These are phyloP conservation scores for Apistogramma diplotaenia DNA, from an alignment of 2,113 vertebrate genomes.

Conservation along the genomic window DNA sequence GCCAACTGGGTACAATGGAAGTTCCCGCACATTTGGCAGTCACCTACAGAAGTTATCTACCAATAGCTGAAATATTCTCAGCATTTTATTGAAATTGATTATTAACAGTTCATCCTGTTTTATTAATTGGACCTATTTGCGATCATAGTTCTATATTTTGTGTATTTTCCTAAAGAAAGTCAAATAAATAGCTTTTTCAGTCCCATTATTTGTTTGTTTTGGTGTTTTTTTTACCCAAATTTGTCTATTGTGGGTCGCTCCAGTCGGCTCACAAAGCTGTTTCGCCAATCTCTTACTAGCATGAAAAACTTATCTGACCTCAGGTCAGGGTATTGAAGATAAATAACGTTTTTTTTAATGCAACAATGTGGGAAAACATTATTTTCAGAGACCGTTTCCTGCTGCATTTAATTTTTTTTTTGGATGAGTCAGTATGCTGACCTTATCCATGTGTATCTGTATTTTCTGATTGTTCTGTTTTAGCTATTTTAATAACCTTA, in stretches of 20 bases:
- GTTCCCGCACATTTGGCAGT: background rate
- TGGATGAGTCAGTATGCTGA: background rate
- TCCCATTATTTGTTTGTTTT: background rate
- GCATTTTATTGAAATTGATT: background rate
- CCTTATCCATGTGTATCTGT: background rate
- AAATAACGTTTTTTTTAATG: background rate
- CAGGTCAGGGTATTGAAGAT: background rate
- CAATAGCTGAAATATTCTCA: background rate
- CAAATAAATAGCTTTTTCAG: background rate
- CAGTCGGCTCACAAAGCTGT: background rate
- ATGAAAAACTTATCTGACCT: background rate
- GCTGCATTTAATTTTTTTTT: background rate
- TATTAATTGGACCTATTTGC: background rate
- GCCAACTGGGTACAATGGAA: background rate
- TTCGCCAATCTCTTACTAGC: background rate
- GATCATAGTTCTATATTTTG: background rate
- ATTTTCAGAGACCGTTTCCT: background rate
- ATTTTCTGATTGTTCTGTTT: background rate
- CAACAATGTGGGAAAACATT: background rate
- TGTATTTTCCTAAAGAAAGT: background rate
- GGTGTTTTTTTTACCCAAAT: background rate
- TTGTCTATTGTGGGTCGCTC: background rate
- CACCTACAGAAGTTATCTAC: background rate
- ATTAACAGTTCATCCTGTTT: background rate
- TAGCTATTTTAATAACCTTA: constrained; percentile 3